Evolutionary conservation across 1,140 invertebrate species (phyloP).

Genomic region (Cecropterus lyciades): DNA sequence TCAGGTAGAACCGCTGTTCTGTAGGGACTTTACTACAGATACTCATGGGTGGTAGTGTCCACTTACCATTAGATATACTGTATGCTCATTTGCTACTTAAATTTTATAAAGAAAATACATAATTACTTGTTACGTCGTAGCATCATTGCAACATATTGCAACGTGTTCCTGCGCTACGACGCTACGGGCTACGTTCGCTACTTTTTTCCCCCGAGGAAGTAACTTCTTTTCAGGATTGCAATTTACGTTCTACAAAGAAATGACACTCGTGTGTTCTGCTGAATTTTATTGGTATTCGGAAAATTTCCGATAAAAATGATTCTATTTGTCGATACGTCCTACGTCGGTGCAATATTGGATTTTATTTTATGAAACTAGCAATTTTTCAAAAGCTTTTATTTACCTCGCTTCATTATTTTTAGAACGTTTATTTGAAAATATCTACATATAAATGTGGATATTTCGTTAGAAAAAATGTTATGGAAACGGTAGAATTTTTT

Average conservation of each 20-base stretch:
- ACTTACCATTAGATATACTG: too few species aligned
- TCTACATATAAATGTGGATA: too few species aligned
- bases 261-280: constrained; percentile 22
- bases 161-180: background rate
- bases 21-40: too few species aligned
- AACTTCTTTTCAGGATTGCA: constrained; percentile 32
- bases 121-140: background rate
- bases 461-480: too few species aligned
- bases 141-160: background rate
- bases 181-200: constrained; percentile 14
- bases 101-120: too few species aligned
- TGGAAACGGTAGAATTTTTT: too few species aligned
- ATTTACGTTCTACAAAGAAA: constrained; percentile 33
- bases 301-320: constrained; percentile 8
- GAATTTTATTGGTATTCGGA: constrained; percentile 26
- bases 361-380: background rate
- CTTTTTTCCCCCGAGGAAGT: constrained; percentile 25
- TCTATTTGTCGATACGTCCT: constrained; percentile 5
- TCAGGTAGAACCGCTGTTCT: too few species aligned
- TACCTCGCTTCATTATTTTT: too few species aligned
- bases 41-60: too few species aligned
- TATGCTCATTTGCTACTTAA: too few species aligned
- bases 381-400: background rate
- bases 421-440: too few species aligned
- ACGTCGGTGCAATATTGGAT: constrained; percentile 5